Evolutionary conservation across 53 echinoderm and acorn worm species (phyloP).

Genomic region (Apostichopus leukothele): DNA sequence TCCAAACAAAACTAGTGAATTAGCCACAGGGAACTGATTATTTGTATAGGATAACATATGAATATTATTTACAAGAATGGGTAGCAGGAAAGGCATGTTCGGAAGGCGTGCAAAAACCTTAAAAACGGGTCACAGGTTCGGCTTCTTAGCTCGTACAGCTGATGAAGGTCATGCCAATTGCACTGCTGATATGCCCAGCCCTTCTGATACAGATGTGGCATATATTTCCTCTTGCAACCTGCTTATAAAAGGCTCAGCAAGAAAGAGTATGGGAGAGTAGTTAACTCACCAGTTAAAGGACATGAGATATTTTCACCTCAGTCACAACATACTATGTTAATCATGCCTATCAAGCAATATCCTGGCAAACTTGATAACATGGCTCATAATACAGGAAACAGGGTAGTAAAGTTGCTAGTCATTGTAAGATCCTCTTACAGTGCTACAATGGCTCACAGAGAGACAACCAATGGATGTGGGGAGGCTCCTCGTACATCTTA

Average conservation of each 20-base stretch:
- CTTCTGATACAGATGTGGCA: too few relatives aligned
- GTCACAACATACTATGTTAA: neutral
- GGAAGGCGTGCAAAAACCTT: neutral
- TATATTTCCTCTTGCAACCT: neutral
- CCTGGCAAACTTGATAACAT: neutral
- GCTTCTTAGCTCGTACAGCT: neutral
- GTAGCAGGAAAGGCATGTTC: conserved; percentile 30
- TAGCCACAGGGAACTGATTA: too few relatives aligned
- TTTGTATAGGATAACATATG: too few relatives aligned
- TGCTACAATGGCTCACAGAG: neutral
- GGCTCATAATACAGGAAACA: neutral
- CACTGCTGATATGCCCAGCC: too few relatives aligned
- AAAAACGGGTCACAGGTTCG: neutral
- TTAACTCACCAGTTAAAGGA: neutral
- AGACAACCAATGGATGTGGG: neutral
- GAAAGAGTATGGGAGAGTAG: neutral
- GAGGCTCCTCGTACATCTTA: too few relatives aligned
- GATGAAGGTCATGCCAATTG: neutral
- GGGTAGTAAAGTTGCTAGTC: conserved; percentile 2
- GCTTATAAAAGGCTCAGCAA: conserved; percentile 6
- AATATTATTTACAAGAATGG: neutral
- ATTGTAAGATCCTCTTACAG: neutral
- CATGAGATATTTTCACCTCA: neutral
- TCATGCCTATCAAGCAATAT: neutral
- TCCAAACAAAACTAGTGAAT: too few relatives aligned